Base-by-base conservation (phyloP, 2,113 vertebrate genomes). In the Eulacestoma nigropectus region DNA sequence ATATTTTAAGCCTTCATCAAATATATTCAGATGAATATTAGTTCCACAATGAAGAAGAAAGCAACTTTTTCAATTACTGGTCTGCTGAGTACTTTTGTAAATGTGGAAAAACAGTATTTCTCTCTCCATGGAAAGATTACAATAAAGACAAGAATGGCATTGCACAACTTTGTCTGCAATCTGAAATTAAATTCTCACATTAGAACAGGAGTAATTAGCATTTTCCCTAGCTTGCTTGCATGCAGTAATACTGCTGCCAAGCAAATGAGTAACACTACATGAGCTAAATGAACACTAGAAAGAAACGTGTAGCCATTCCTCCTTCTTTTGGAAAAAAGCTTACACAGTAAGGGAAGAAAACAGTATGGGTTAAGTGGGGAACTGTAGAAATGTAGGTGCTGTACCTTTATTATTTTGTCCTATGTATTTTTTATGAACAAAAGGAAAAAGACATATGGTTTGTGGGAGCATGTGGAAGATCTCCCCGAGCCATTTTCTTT, bases 181-280 rank as follows among this genome's bases (percentile, higher is more conserved):
- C 95, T 96, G 89, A 95, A 97, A 96, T 95, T 77, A 97, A 91
- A 74, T 96, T 95, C 94, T 96, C 95, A 96, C 93, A 97, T 97
- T 96, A 95, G 84, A 95, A 75, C 56, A 89, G 80, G 76, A 82
- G 89, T 90, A 95, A 97, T 97, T 95, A 97, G 93, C 96, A 95
- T 97, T 96, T 95, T 96, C 96, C 87, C 76, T 90, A 91, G 60
- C 89, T 94, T 94, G 93, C 95, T 92, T 96, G 73, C 86, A 94
- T 91, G 69, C 80, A 89, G 65, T 65, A 86, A 84, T 84, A 44
- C 64, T 78, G 65, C 83, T 95, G 95, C 95, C 95, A 97, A 97
- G 79, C 72, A 89, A 70, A 87, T 95, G 80, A 95, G 86, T 95
- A 97, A 96, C 83, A 91, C 73, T 64, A 7, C 49, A 59, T 16